Conservation (phyloP, 2,797 vertebrate species). For the Neosilurus mollespiculum region DNA sequence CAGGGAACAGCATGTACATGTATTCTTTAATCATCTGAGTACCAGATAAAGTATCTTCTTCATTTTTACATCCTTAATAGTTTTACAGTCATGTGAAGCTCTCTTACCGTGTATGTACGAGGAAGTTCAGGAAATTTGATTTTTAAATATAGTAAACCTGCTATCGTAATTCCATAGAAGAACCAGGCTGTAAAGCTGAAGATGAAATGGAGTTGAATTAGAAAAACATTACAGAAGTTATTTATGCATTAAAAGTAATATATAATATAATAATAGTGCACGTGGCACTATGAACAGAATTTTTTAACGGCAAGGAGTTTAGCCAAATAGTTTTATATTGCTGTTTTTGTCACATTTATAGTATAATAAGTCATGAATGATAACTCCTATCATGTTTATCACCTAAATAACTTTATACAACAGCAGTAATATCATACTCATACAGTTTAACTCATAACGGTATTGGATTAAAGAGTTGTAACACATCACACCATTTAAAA, state of each 20-base stretch:
- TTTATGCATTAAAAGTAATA: background rate
- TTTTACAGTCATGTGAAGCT: background rate
- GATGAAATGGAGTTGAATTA: constrained; percentile 37
- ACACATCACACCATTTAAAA: background rate
- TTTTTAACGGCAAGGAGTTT: background rate
- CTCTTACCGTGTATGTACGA: constrained; percentile 78
- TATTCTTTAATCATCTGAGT: background rate
- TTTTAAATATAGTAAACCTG: constrained; percentile 84
- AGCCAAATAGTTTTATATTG: too few species aligned
- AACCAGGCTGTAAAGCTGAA: constrained; percentile 85
- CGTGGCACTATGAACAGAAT: too few species aligned
- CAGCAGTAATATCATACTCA: background rate
- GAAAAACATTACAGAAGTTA: background rate
- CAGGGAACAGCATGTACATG: background rate
- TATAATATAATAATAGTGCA: background rate
- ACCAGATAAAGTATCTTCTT: background rate
- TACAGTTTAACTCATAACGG: background rate
- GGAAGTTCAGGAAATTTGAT: constrained; percentile 84
- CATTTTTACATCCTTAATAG: background rate
- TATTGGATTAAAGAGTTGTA: background rate
- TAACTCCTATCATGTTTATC: background rate
- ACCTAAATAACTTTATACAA: background rate
- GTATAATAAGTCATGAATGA: background rate
- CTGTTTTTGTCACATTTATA: background rate
- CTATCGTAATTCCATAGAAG: constrained; percentile 80